Percentiles rank a stretch among this genome's conserved stretches.
These are phyloP conservation scores for Piezodorus guildinii DNA, from an alignment of 1,140 invertebrate species.

Conservation along the genomic window DNA sequence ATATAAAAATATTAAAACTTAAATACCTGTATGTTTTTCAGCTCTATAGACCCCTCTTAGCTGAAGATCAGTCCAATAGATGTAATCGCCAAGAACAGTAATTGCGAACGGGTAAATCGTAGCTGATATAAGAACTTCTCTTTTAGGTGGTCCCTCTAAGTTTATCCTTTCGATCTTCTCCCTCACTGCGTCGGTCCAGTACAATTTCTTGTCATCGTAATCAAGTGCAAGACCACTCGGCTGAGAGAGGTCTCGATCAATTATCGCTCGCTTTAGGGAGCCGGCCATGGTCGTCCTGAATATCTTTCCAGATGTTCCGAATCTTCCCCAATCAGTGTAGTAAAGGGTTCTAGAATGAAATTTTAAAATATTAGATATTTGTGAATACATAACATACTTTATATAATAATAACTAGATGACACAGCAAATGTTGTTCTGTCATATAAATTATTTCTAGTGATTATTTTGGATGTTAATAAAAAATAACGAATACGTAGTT, in stretches of 20 bases:
- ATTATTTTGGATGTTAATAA: too few relatives aligned
- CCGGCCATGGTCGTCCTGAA: conserved; percentile 94
- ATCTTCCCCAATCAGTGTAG: conserved; percentile 88
- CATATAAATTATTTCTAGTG: too few relatives aligned
- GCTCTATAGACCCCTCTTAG: conserved; percentile 87
- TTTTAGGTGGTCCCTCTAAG: conserved; percentile 60
- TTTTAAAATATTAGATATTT: too few relatives aligned
- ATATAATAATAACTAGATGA: too few relatives aligned
- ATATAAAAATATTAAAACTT: too few relatives aligned
- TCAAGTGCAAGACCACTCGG: conserved; percentile 93
- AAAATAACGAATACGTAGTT: too few relatives aligned
- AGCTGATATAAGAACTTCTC: conserved; percentile 64
- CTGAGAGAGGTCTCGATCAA: conserved; percentile 83
- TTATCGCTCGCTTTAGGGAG: conserved; percentile 76
- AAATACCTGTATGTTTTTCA: conserved; percentile 78
- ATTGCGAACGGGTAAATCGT: conserved; percentile 96
- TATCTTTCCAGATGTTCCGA: conserved; percentile 86
- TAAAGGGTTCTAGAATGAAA: conserved; percentile 53
- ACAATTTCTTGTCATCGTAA: conserved; percentile 87
- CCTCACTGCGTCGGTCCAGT: conserved; percentile 94
- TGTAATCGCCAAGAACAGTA: conserved; percentile 79
- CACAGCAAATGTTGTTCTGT: too few relatives aligned
- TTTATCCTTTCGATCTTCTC: conserved; percentile 94
- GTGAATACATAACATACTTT: too few relatives aligned
- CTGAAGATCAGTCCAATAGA: conserved; percentile 97